Conservation (phyloP, 2,113 vertebrate genomes). For the Paradisaea rubra region DNA sequence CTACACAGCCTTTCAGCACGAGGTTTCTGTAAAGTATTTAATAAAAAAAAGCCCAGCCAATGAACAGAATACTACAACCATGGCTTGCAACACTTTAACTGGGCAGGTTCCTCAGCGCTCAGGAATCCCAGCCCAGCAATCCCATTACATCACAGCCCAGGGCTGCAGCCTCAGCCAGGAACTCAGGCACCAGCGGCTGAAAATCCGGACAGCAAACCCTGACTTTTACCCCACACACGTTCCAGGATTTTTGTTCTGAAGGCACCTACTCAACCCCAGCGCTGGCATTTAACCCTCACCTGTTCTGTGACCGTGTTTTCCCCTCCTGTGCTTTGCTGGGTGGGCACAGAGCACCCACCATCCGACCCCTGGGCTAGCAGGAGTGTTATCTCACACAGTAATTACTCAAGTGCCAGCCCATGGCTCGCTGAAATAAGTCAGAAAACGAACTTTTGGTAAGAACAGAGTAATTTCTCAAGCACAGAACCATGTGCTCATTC, state of each 20-base stretch:
- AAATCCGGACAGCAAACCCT: not conserved
- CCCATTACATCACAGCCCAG: not conserved
- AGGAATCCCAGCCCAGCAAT: not conserved
- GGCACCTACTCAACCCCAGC: not conserved
- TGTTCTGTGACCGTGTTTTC: not conserved
- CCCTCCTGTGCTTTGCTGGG: not conserved
- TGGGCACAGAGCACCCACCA: not conserved
- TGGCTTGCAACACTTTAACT: not conserved
- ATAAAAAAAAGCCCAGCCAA: not conserved
- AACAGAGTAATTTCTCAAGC: not conserved
- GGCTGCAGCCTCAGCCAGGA: not conserved
- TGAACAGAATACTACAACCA: not conserved
- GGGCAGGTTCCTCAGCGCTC: not conserved
- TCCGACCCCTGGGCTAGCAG: fast-evolving
- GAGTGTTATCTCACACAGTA: not conserved
- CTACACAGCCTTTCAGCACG: not conserved
- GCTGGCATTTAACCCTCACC: not conserved
- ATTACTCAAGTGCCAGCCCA: not conserved
- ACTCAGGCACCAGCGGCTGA: fast-evolving
- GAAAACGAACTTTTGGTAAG: not conserved
- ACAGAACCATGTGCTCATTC: not conserved
- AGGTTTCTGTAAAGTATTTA: not conserved
- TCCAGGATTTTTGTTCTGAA: not conserved
- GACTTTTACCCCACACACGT: not conserved
- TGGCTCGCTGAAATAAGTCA: not conserved